A percentile compares a stretch with the other conserved stretches of the same genome.
Conservation (phyloP, 2,888 invertebrate genomes). For the Drosophila falleni region DNA sequence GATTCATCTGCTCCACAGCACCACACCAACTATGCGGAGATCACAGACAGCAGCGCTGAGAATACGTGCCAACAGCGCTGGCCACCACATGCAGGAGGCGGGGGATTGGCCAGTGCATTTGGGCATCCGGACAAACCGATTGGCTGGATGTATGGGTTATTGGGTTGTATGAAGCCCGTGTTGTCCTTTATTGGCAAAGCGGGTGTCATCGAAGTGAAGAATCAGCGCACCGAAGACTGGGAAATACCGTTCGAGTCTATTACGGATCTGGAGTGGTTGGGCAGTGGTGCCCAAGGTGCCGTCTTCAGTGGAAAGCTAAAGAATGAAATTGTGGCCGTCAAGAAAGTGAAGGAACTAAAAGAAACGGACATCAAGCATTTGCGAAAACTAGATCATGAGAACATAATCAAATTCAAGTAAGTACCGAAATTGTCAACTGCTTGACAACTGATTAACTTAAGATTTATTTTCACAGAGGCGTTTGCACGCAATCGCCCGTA, state of each 20-base stretch:
- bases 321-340: slow-evolving; percentile 96
- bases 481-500: slow-evolving; percentile 96
- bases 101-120: slow-evolving; percentile 82
- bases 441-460: not conserved
- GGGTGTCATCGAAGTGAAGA: slow-evolving; percentile 89
- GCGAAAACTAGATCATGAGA: slow-evolving; percentile 96
- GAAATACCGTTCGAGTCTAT: slow-evolving; percentile 97
- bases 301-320: slow-evolving; percentile 95
- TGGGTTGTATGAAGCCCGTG: slow-evolving; percentile 95
- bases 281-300: slow-evolving; percentile 98
- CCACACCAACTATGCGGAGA: slow-evolving; percentile 77
- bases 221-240: slow-evolving; percentile 91
- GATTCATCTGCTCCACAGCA: slow-evolving; percentile 63
- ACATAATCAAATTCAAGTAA: slow-evolving; percentile 91
- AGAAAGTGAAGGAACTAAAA: slow-evolving; percentile 95
- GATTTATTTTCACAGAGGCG: slow-evolving; percentile 88
- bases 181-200: slow-evolving; percentile 94
- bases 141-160: slow-evolving; percentile 92
- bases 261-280: slow-evolving; percentile 94
- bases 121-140: slow-evolving; percentile 86
- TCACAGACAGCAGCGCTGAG: slow-evolving; percentile 85
- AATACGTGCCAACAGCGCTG: slow-evolving; percentile 86
- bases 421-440: slow-evolving; percentile 35
- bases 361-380: slow-evolving; percentile 97
- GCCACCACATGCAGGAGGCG: slow-evolving; percentile 84